Percentiles rank a stretch among this genome's conserved stretches.
Evolutionary conservation across 2,113 vertebrate species (phyloP).

Genomic region (Copsychus sechellarum): DNA sequence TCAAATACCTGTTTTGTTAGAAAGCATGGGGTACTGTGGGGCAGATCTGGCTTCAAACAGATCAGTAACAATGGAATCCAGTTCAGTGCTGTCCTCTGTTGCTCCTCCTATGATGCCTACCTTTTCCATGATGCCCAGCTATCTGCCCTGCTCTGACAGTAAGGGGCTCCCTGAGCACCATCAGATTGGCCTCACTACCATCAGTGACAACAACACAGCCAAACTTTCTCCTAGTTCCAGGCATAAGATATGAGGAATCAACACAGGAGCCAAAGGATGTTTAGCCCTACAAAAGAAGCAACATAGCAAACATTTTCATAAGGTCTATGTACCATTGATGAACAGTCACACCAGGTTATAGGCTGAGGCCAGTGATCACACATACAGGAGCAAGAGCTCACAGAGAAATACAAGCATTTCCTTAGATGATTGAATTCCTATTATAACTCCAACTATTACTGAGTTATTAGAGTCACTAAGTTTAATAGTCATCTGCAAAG

Average conservation of each 20-base stretch:
- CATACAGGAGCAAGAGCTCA: background rate
- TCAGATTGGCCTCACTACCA: background rate
- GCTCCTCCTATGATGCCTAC: background rate
- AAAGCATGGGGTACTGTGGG: background rate
- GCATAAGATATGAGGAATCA: background rate
- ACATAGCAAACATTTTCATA: background rate
- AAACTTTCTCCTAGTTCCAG: background rate
- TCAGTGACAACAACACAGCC: accelerated
- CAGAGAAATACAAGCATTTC: background rate
- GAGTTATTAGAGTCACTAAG: background rate
- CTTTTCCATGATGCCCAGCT: background rate
- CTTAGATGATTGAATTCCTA: background rate
- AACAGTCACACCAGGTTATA: background rate
- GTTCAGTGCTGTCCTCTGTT: background rate
- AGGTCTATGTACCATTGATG: accelerated
- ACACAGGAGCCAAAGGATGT: background rate
- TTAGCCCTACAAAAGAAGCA: background rate
- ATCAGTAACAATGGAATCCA: background rate
- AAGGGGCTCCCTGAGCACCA: accelerated
- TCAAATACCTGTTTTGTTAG: background rate
- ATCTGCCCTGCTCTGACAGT: background rate
- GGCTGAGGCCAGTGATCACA: background rate
- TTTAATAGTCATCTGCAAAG: background rate
- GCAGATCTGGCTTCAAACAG: background rate
- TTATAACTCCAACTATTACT: background rate